Base-by-base conservation (phyloP, 2,797 vertebrate genomes). In the Pangasius macronema region DNA sequence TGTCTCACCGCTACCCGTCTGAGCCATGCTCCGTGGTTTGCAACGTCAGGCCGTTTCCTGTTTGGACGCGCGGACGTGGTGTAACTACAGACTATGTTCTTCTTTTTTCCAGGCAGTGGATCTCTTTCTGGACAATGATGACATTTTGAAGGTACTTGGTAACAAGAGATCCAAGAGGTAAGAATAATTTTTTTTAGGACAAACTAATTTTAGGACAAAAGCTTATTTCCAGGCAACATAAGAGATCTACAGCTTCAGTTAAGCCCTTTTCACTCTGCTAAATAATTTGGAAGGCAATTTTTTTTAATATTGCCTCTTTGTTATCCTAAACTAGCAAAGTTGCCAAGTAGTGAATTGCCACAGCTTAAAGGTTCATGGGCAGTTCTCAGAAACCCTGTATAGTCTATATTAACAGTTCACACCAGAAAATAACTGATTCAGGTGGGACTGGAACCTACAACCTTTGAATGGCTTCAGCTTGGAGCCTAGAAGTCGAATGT, bases 101-200 rank as follows among this genome's bases (percentile, higher is more conserved):
- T 88, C 79, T 83, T 33, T 33, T 88, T 65, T 59, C 77, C 77
- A 97, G 97, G 96, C 95, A 6, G 91, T 97, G 2, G 96, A 96
- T 88, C 93, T 97, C 85, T 73, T 96, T 14, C 93, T 97, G 80
- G 95, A 97, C 86, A 95, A 91, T 85, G 95, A 96, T n/a, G 91
- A 96, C 3, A 89, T 97, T 8, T 84, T 94, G 7, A 90, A 94
- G 53, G 93, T 92, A 2, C 96, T 97, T 89, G 96, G 97, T n/a
- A 97, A 95, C 91, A 92, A 95, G 82, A 93, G 97, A 39, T 97
- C 96, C 53, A 95, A 96, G 92, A 96, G 97, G 97, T 97, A 88
- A 92, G 63, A 4, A 30, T 42, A 11, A 46, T 20, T 33, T 53
- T 33, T 53, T 33, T 30, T 33, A 4, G n/a, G 75, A 9, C 6